Base-by-base conservation (phyloP, 2,888 invertebrate species). In the Mycalesis mineus region DNA sequence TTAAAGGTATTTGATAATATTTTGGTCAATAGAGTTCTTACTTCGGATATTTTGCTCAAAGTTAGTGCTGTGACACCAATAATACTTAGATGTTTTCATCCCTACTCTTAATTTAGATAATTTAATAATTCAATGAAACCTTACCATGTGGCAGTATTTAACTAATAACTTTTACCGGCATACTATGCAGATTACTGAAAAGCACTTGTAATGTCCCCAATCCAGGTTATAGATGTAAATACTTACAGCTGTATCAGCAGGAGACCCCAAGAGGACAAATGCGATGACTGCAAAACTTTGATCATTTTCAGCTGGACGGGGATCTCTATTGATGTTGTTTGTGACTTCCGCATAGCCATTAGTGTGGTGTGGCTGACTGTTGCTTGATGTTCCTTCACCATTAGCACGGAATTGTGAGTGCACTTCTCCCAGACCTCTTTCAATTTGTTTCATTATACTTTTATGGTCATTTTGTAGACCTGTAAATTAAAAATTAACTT, bases 381-480 rank as follows among this genome's bases (percentile, higher is more conserved):
- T 45, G 28, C 37, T 31, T n/a, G 62, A 56, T 47, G 64, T 14
- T 1, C 60, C 55, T 39, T 63, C 66, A 7, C 67, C 66, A 41
- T 66, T 68, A 47, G 63, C 64, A 13, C 64, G 57, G 11, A 78
- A 66, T 8, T 91, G 81, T 0, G 90, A 75, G 67, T 94, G 93
- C 1, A 94, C 88, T 60, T 92, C 91, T 58, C 93, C 91, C 7
- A 98, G 81, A 1, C 94, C 94, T 64, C 91, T 86, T 76, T 98
- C 97, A 67, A 98, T 97, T 74, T 93, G 91, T 64, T 93, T 92
- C 95, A 97, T 97, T 33, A 98, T 59, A 1, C 87, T 91, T 78
- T 95, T 96, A 74, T 96, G 94, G 81, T 98, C 98, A 86, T 97
- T 98, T 83, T 95, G 95, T 15, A 97, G 89, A 77, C 94, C 96